Evolutionary conservation across 2,888 invertebrate genomes (phyloP), one percentile per base, ranked within the genome.

Genomic region (Anoncus sp.): DNA sequence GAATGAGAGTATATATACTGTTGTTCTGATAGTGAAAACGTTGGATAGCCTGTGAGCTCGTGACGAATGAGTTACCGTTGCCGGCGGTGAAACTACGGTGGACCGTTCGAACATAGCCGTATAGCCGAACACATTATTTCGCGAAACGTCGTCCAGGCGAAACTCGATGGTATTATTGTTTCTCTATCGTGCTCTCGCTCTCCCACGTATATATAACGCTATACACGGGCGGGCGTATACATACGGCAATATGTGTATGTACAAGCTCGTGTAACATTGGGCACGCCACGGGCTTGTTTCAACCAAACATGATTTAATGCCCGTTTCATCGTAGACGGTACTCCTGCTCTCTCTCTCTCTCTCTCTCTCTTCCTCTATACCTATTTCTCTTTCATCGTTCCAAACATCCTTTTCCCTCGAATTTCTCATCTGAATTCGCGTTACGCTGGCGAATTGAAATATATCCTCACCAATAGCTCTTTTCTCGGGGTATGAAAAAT

Each of bases 301-400:
- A 77, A 63, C 62, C 67, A 57, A 77, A 77, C 73, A 73, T 77
- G 77, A 77, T 77, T 77, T 67, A 77, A 67, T 69, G 51, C 73
- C 49, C 49, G 69, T 69, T 77, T 65, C 73, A 69, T 73, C 77
- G 67, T 69, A 69, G 67, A 77, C 67, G 47, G 53, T 59, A 45
- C 67, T 51, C 63, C 66, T 55, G n/a, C 60, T n/a, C 55, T 47
- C 31, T 10, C 24, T 31, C 16, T 53, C 16, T 57, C 20, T 14
- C 43, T 16, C 40, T 51, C 18, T 10, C n/a, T 16, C 24, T 24
- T 27, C 16, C 49, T 10, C 18, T 47, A 6, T 31, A 31, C 12
- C 40, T 2, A 43, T 14, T 51, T 18, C 22, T 18, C 40, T 16
- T 27, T 16, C 51, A 6, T 45, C 35, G 0, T 5, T 14, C 45